A percentile compares a stretch with the other conserved stretches of the same genome.
Conservation (phyloP, 2,888 invertebrate species). For the Papilio gigon region DNA sequence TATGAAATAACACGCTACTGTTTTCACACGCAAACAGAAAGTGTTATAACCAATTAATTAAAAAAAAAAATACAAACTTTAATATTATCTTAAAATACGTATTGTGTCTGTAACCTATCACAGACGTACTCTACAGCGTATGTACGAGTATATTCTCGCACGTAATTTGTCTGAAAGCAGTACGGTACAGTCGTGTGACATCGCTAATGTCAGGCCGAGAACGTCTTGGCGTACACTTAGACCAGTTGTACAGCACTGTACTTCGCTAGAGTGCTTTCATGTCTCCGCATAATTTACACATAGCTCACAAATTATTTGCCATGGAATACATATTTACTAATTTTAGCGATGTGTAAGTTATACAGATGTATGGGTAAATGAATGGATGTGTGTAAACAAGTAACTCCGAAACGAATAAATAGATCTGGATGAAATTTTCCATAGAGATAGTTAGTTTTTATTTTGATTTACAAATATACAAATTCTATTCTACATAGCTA, state of each 20-base stretch:
- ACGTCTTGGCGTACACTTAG: slow-evolving; percentile 29
- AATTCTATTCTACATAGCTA: too few relatives aligned
- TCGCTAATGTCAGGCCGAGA: slow-evolving; percentile 23
- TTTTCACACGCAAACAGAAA: slow-evolving; percentile 29
- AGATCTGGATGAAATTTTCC: too few relatives aligned
- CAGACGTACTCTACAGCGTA: background rate
- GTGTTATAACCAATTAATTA: slow-evolving; percentile 3
- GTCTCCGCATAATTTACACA: slow-evolving; percentile 37
- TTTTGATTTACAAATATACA: too few relatives aligned
- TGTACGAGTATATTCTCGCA: background rate
- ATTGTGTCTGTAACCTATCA: background rate
- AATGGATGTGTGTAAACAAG: too few relatives aligned
- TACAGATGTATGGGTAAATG: too few relatives aligned
- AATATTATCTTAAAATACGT: too few relatives aligned
- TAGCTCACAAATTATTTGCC: slow-evolving; percentile 11
- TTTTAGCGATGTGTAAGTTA: too few relatives aligned
- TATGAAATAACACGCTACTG: slow-evolving; percentile 33
- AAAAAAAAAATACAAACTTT: too few relatives aligned
- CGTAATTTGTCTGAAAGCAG: slow-evolving; percentile 25
- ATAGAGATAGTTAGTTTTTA: too few relatives aligned
- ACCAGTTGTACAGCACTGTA: slow-evolving; percentile 35
- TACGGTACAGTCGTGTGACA: background rate
- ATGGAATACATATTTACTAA: slow-evolving; percentile 5
- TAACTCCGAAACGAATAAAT: too few relatives aligned
- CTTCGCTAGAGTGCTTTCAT: slow-evolving; percentile 40